Evolutionary conservation across 2,797 vertebrate genomes (phyloP).

Genomic region (Liasis olivaceus): DNA sequence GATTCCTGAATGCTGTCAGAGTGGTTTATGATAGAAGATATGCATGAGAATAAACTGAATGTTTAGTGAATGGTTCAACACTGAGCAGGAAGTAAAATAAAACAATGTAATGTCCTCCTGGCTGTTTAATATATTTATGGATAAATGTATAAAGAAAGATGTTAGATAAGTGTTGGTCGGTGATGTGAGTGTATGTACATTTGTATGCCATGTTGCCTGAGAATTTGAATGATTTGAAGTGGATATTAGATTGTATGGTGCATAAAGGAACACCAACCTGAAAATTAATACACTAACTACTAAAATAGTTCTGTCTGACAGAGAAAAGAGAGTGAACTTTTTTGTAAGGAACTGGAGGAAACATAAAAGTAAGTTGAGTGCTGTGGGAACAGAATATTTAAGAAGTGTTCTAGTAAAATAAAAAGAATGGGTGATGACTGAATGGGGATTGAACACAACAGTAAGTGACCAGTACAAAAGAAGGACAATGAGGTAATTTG

Average conservation of each 20-base stretch:
- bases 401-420: background rate
- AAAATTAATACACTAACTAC: background rate
- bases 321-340: background rate
- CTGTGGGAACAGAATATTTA: background rate
- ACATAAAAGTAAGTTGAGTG: background rate
- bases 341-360: background rate
- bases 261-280: background rate
- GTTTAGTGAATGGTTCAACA: background rate
- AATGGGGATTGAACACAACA: background rate
- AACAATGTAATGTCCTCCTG: background rate
- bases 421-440: background rate
- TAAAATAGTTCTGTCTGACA: background rate
- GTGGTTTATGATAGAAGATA: background rate
- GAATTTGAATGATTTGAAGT: background rate
- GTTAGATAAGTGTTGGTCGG: background rate
- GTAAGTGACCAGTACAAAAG: background rate
- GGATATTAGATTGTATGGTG: background rate
- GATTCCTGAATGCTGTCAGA: background rate
- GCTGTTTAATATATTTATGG: background rate
- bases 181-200: background rate
- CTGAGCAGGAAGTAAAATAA: background rate
- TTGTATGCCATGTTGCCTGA: background rate
- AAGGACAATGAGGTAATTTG: background rate
- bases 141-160: background rate
- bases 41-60: background rate